phyloP scores from a whole-genome alignment of 1,140 invertebrate genomes.

The Ptiloglossa arizonensis region DNA sequence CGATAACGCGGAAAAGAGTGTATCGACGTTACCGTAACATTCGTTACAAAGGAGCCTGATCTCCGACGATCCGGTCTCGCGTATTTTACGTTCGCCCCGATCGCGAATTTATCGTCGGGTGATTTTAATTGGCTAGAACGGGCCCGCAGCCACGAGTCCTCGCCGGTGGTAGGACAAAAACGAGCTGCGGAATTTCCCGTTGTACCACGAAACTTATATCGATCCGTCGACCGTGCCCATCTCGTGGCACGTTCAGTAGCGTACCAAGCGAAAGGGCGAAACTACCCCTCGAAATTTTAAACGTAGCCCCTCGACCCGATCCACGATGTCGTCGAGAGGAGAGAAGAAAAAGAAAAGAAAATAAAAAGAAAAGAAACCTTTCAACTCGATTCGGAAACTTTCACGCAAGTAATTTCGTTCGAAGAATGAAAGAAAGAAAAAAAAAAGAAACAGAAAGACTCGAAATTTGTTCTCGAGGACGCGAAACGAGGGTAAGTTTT shows the following conservation, averaged over 20 bases:
- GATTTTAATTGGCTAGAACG: conserved; percentile 42
- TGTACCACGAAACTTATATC: conserved; percentile 49
- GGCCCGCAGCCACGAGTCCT: not conserved
- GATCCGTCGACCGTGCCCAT: conserved; percentile 36
- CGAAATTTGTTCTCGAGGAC: no score
- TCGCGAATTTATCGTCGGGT: conserved; percentile 27
- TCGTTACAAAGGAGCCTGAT: not conserved
- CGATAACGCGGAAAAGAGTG: no score
- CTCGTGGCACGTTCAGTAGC: conserved; percentile 30
- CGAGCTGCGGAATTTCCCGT: conserved; percentile 37
- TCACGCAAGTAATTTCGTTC: no score
- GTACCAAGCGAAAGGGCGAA: not conserved
- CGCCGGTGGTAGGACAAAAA: conserved; percentile 16
- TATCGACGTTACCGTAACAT: not conserved
- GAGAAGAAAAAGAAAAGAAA: no score
- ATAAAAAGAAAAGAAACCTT: no score
- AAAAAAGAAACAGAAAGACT: no score
- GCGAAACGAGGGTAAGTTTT: no score
- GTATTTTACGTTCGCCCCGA: not conserved
- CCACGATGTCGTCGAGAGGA: not conserved
- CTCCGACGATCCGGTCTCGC: not conserved
- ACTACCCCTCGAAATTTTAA: not conserved
- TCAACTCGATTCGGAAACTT: no score
- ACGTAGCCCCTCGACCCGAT: no score
- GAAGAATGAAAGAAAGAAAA: no score